phyloP scores from a whole-genome alignment of 2,797 vertebrate genomes.

The Eulemur coronatus region DNA sequence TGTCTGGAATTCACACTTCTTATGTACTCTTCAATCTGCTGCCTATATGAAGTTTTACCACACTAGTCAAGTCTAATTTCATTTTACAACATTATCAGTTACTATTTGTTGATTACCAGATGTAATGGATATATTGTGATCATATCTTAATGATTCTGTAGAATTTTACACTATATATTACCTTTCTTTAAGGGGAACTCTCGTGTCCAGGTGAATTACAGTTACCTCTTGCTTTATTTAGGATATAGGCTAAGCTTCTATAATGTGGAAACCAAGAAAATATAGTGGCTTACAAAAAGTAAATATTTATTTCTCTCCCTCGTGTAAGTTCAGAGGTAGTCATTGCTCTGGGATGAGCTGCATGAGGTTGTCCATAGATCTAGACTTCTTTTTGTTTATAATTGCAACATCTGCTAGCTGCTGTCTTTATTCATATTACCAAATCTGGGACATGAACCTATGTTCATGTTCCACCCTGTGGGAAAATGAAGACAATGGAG shows the following conservation, averaged over 20 bases:
- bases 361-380: not conserved
- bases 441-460: not conserved
- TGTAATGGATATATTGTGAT: not conserved
- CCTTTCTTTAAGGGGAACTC: not conserved
- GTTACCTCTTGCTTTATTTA: not conserved
- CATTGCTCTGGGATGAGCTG: not conserved
- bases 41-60: not conserved
- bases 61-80: not conserved
- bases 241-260: not conserved
- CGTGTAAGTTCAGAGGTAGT: not conserved
- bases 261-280: not conserved
- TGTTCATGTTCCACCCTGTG: not conserved
- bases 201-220: not conserved
- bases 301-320: not conserved
- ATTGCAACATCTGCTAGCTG: not conserved
- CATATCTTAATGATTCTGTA: not conserved
- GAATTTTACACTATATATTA: not conserved
- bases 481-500: not conserved
- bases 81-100: not conserved
- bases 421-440: not conserved
- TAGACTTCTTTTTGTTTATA: not conserved
- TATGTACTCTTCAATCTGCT: not conserved
- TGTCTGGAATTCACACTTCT: not conserved
- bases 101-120: not conserved
- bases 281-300: not conserved